phyloP scores from a whole-genome alignment of 2,888 invertebrate genomes.

The Mycalesis mineus region DNA sequence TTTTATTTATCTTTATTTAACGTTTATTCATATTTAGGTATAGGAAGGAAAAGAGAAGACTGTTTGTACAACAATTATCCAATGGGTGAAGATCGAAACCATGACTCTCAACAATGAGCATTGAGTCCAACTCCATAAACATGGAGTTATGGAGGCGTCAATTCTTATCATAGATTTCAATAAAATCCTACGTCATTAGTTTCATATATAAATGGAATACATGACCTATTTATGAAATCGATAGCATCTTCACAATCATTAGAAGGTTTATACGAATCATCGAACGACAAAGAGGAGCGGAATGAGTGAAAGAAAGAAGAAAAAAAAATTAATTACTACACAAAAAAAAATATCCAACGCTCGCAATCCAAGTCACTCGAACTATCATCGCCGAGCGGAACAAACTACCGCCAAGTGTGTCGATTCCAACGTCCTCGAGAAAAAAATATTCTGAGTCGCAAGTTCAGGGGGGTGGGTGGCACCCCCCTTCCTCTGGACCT shows the following conservation, averaged over 20 bases:
- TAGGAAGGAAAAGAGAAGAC: no score
- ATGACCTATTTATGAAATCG: not conserved
- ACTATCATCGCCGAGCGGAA: constrained; percentile 70
- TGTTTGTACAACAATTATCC: no score
- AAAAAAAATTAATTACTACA: constrained; percentile 46
- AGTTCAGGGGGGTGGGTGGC: constrained; percentile 57
- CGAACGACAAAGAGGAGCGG: constrained; percentile 31
- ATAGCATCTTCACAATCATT: constrained; percentile 3
- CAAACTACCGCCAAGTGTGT: constrained; percentile 76
- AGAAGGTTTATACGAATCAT: constrained; percentile 25
- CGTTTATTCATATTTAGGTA: no score
- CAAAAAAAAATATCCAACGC: constrained; percentile 42
- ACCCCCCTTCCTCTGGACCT: constrained; percentile 58
- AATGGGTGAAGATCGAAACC: no score
- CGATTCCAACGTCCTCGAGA: constrained; percentile 74
- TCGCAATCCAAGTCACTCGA: constrained; percentile 64
- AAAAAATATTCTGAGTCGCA: constrained; percentile 75
- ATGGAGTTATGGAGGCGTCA: no score
- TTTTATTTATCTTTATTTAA: no score
- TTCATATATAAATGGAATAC: no score
- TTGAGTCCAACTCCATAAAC: no score
- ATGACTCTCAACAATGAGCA: no score
- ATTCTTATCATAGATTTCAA: no score
- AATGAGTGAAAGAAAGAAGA: constrained; percentile 37
- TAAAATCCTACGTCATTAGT: no score